These are phyloP conservation scores for Mormyrops boulengeri DNA, from an alignment of 2,797 vertebrate species.

Conservation along the genomic window DNA sequence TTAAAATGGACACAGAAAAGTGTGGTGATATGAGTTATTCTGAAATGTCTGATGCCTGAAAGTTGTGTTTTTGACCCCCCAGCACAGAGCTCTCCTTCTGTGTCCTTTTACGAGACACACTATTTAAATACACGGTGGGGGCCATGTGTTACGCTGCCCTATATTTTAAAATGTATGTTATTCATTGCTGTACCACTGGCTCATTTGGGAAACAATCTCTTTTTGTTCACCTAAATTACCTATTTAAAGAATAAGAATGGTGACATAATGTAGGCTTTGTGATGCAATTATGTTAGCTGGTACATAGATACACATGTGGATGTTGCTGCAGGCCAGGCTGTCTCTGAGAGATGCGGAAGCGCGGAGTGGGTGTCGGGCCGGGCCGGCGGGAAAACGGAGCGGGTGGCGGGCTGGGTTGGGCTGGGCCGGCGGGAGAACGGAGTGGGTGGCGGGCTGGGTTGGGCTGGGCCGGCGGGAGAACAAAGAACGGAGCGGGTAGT, in stretches of 20 bases:
- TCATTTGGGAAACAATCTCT: constrained; percentile 17
- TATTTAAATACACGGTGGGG: background rate
- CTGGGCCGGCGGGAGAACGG: too few relatives aligned
- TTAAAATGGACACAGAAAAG: background rate
- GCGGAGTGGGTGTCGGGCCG: constrained; percentile 40
- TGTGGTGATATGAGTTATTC: background rate
- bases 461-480: too few relatives aligned
- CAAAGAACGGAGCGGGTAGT: too few relatives aligned
- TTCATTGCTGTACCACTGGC: background rate
- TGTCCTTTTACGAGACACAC: background rate
- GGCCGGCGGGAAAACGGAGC: too few relatives aligned
- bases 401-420: too few relatives aligned
- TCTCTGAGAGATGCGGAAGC: constrained; percentile 51
- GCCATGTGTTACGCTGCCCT: background rate
- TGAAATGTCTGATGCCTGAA: background rate
- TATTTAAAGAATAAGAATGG: background rate
- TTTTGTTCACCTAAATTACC: constrained; percentile 11
- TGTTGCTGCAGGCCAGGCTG: constrained; percentile 51
- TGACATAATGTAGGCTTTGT: background rate
- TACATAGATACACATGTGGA: background rate
- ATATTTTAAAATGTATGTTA: constrained; percentile 23
- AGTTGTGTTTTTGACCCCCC: background rate
- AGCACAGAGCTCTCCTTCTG: background rate
- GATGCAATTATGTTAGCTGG: constrained; percentile 11
- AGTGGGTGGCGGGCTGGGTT: too few relatives aligned